These are phyloP conservation scores for Decapterus maruadsi DNA, from an alignment of 2,797 vertebrate species.

Conservation along the genomic window DNA sequence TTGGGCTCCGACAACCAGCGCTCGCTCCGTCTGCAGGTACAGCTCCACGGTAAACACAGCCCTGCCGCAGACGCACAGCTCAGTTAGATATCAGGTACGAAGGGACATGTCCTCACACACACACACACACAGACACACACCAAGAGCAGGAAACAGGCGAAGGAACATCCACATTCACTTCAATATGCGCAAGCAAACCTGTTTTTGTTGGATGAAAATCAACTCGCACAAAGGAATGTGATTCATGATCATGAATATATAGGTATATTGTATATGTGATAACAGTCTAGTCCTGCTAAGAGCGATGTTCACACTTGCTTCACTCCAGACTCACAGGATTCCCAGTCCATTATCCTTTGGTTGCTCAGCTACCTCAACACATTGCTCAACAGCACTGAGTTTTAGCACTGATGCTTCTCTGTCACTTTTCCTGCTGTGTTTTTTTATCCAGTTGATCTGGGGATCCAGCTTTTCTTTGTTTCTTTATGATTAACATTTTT, in stretches of 20 bases:
- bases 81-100: constrained; percentile 1
- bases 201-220: background rate
- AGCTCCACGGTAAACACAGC: constrained; percentile 94
- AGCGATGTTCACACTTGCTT: background rate
- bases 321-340: background rate
- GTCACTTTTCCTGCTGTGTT: background rate
- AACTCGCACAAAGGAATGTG: background rate
- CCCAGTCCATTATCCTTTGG: background rate
- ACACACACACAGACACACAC: background rate
- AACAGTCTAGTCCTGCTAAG: background rate
- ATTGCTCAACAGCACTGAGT: background rate
- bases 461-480: too few relatives aligned
- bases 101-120: background rate
- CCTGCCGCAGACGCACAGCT: constrained; percentile 72
- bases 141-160: background rate
- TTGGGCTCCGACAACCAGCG: constrained; percentile 91
- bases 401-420: background rate
- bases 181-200: background rate
- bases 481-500: too few relatives aligned
- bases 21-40: constrained; percentile 91
- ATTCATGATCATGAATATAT: background rate
- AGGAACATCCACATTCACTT: background rate
- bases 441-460: too few relatives aligned
- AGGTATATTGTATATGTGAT: background rate
- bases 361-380: background rate